Base-by-base conservation (phyloP, 37 sponge, comb jelly and placozoan genomes). In the Theonella swinhoei region DNA sequence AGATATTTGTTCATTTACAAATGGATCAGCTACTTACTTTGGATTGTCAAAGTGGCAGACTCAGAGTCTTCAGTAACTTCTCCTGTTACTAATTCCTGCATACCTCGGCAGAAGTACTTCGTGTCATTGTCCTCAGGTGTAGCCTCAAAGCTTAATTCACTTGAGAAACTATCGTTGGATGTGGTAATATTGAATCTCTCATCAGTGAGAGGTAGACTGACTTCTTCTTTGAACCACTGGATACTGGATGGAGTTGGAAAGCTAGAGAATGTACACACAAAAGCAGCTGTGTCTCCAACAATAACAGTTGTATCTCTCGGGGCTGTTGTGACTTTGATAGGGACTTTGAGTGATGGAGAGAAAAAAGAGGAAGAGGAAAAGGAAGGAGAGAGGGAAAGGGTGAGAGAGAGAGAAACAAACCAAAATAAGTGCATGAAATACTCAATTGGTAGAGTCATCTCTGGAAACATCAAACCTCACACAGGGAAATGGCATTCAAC, bases 241-340 rank as follows among this genome's bases (percentile, higher is more conserved):
- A 82, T 82, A n/a, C n/a, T n/a, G 36, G 39, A 11, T 1, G 72
- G 60, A 35, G 28, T 22, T 14, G 82, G 82, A 30, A 63, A 25
- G 5, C 72, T 64, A 62, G 42, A 72, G 28, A 47, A 59, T 41
- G 71, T 64, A 29, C 82, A 82, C 17, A 17, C 31, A 2, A 72
- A 24, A n/a, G 62, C 3, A n/a, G 47, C 64, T 23, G 82, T 82
- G 62, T 62, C 40, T 33, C 82, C 82, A 2, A 25, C 72, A 23
- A 19, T 36, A 42, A 82, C 72, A 28, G 81, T 39, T 0, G 81
- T 47, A 37, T 69, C 35, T 1, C 24, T 69, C n/a, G 81, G 54
- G 54, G 7, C 54, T 7, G 54, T 47, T 14, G 7, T 14, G 7
- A 47, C 14, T 47, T 7, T 14, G 11, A 47, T 7, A 17, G 54